These are phyloP conservation scores for Folsomia manolachei DNA, from an alignment of 2,888 invertebrate species.

Conservation along the genomic window DNA sequence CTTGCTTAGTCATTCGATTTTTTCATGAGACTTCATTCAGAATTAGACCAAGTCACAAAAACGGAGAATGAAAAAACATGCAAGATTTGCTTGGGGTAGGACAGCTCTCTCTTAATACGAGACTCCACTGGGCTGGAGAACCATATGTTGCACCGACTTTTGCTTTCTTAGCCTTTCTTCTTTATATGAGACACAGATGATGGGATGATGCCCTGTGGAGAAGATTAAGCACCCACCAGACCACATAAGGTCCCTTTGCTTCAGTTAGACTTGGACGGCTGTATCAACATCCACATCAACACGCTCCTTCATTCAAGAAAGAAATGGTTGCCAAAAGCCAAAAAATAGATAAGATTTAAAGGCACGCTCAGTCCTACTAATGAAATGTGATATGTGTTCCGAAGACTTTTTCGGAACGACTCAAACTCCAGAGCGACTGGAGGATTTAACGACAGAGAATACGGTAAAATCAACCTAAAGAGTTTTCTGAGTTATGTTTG, in stretches of 20 bases:
- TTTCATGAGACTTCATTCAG: slow-evolving; percentile 12
- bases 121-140: not conserved
- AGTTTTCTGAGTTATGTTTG: not conserved
- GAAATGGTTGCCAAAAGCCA: slow-evolving; percentile 21
- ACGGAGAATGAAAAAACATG: not conserved
- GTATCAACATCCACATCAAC: slow-evolving; percentile 41
- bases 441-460: not conserved
- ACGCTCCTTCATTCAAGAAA: not conserved
- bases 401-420: not conserved
- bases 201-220: slow-evolving; percentile 12
- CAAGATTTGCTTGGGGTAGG: slow-evolving; percentile 2
- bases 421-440: not conserved
- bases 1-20: not conserved
- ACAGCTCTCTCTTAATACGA: not conserved
- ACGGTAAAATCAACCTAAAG: not conserved
- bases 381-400: not conserved
- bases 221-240: slow-evolving; percentile 36
- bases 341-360: slow-evolving; percentile 37
- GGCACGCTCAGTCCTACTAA: slow-evolving; percentile 26
- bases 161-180: slow-evolving; percentile 7
- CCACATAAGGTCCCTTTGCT: not conserved
- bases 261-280: slow-evolving; percentile 30
- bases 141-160: not conserved
- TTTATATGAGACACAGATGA: slow-evolving; percentile 7
- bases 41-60: not conserved